Conservation (phyloP, 2,888 invertebrate genomes). For the Oscheius sp. region DNA sequence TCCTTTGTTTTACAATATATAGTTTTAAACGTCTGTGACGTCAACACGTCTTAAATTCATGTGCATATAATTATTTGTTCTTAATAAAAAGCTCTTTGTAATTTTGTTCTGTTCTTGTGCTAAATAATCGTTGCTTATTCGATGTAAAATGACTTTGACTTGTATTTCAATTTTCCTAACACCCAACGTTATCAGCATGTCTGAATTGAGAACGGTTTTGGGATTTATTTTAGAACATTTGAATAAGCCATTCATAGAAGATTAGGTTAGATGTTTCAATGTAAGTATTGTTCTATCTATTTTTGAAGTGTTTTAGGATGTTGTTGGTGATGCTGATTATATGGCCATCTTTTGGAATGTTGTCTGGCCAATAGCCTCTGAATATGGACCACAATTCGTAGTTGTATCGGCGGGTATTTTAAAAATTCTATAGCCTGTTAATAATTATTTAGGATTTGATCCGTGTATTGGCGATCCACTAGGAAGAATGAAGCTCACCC, state of each 20-base stretch:
- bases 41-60: slow-evolving; percentile 4
- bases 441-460: slow-evolving; percentile 52
- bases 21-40: slow-evolving; percentile 9
- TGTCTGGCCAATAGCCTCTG: slow-evolving; percentile 87
- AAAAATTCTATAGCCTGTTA: not conserved
- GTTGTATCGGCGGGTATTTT: slow-evolving; percentile 79
- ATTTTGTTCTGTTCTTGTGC: too few species aligned
- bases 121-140: too few species aligned
- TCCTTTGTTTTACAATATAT: slow-evolving; percentile 12
- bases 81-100: too few species aligned
- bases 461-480: slow-evolving; percentile 74
- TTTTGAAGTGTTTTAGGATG: slow-evolving; percentile 74
- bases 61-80: slow-evolving; percentile 9
- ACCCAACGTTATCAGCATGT: too few species aligned
- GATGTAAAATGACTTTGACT: too few species aligned
- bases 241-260: too few species aligned
- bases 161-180: too few species aligned
- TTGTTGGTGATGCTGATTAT: slow-evolving; percentile 87
- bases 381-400: slow-evolving; percentile 82
- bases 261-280: slow-evolving; percentile 84
- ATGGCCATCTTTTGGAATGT: slow-evolving; percentile 87
- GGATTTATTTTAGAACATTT: too few species aligned
- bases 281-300: slow-evolving; percentile 85
- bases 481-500: slow-evolving; percentile 87
- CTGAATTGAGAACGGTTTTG: too few species aligned